Evolutionary conservation across 2,888 invertebrate species (phyloP), one percentile per base, ranked within the genome.

Genomic region (Strigamia transsilvanica): DNA sequence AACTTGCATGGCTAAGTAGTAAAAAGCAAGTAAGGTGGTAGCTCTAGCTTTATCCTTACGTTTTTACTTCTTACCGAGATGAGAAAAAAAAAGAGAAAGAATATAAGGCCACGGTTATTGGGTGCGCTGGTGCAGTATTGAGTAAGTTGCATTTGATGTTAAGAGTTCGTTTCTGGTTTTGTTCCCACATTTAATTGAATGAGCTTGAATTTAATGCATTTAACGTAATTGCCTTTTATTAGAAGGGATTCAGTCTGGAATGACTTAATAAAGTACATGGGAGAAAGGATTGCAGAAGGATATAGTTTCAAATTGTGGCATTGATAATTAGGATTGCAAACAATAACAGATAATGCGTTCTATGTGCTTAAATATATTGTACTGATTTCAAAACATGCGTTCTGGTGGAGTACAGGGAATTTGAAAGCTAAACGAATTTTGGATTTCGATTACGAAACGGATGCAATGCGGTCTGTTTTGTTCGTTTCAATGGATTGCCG

Each of bases 1-100:
- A 73, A 73, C 73, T 73, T 73, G 73, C 73, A 73, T 73, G 73
- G 73, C 73, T 73, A 73, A 73, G 73, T 73, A 73, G 73, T 73
- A 73, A 73, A 73, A 73, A 73, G 73, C 73, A 73, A 73, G 73
- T 73, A 73, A 73, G 73, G 73, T 27, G 32, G 73, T 73, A 73
- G 73, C 73, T 73, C 13, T 32, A 73, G 27, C 32, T 73, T 73
- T 32, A 73, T 73, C 73, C 73, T 73, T 23, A 13, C n/a, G 32
- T 27, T 73, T 73, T 73, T 73, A 73, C 73, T 32, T 18, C 21
- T 56, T 56, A 9, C 18, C 56, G 56, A 56, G 21, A 56, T 56
- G 56, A 18, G 21, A 73, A 73, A 23, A 13, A 23, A 27, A 15
- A 66, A 23, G 66, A 23, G 66, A 66, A 27, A 27, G 27, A 27